phyloP scores from a whole-genome alignment of 2,888 invertebrate species.

The Argyra leucocephala region DNA sequence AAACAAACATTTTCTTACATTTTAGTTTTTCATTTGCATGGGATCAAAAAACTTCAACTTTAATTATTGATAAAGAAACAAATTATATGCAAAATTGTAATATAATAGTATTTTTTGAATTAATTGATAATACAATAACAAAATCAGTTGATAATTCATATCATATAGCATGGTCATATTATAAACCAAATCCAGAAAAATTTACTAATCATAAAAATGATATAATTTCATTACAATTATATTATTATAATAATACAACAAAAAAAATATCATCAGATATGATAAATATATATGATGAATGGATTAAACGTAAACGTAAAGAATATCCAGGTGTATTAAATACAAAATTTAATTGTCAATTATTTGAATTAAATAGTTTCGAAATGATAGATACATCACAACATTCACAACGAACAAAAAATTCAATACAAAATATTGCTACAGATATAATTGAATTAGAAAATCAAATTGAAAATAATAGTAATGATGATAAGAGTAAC shows the following conservation, averaged over 20 bases:
- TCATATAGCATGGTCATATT: conserved; percentile 8
- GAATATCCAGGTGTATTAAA: neutral
- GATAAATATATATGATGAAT: neutral
- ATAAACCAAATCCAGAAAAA: neutral
- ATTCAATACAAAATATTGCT: neutral
- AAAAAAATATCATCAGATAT: neutral
- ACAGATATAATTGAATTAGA: neutral
- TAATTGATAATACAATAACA: conserved; percentile 8
- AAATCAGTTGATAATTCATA: neutral
- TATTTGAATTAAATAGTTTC: neutral
- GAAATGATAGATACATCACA: too few relatives aligned
- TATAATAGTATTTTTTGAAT: conserved; percentile 11
- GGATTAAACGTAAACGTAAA: neutral
- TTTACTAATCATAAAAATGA: neutral
- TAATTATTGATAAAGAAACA: neutral
- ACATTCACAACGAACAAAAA: neutral
- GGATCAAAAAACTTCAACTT: neutral
- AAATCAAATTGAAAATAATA: neutral
- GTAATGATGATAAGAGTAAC: neutral
- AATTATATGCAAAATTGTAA: neutral
- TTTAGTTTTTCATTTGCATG: conserved; percentile 8
- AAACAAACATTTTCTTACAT: neutral
- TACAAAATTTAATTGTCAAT: neutral
- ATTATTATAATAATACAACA: neutral
- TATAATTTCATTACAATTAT: neutral